A percentile compares a stretch with the other conserved stretches of the same genome.
Conservation (phyloP, 2,797 vertebrate genomes). For the Crotalus adamanteus region DNA sequence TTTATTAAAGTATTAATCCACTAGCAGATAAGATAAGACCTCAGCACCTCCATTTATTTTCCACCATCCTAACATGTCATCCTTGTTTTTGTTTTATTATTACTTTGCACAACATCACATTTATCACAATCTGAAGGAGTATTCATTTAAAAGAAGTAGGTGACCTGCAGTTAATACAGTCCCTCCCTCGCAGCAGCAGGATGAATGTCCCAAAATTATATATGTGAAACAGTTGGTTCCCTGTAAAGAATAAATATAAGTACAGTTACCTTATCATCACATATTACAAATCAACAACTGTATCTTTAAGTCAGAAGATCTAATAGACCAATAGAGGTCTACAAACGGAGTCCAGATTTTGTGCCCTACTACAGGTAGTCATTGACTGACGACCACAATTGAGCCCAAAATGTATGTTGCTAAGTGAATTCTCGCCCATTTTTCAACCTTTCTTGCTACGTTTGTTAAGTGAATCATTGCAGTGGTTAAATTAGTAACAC, state of each 20-base stretch:
- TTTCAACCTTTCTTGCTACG: not conserved
- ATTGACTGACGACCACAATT: not conserved
- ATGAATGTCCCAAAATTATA: slow-evolving; percentile 12
- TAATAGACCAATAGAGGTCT: not conserved
- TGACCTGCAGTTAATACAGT: not conserved
- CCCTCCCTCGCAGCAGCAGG: not conserved
- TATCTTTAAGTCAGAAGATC: not conserved
- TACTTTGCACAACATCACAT: not conserved
- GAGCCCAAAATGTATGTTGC: not conserved
- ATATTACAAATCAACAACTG: not conserved
- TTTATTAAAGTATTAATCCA: slow-evolving; percentile 19
- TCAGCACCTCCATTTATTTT: not conserved
- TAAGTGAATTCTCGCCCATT: not conserved
- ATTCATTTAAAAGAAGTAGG: not conserved
- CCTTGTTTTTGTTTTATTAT: slow-evolving; percentile 22
- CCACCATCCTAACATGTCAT: not conserved
- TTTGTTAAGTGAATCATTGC: not conserved
- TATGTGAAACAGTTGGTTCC: not conserved
- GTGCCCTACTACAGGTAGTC: not conserved
- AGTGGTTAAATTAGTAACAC: not conserved
- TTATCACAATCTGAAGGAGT: slow-evolving; percentile 16
- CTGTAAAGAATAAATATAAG: slow-evolving; percentile 1
- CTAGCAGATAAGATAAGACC: slow-evolving; percentile 1
- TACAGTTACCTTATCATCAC: not conserved
- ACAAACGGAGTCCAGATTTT: not conserved